Evolutionary conservation across 2,797 vertebrate species (phyloP), one percentile per base, ranked within the genome.

Genomic region (Hyperoplus lanceolatus): DNA sequence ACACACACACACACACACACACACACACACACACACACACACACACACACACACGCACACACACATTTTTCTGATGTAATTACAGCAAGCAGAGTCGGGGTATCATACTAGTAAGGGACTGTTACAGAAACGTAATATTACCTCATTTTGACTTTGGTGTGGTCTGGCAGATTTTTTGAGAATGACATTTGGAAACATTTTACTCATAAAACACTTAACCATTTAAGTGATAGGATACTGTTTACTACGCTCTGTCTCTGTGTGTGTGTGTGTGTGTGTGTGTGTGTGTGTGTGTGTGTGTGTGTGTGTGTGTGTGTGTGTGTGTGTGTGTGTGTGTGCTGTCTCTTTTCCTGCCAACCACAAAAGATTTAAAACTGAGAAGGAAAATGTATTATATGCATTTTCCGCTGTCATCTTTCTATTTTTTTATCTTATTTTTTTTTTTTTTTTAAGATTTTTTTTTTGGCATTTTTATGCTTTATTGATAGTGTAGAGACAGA

Each of bases 151-250:
- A 95, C 95, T 98, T 97, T 97, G 96, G 96, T 97, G 97, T 93
- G 96, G 96, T 97, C 97, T 97, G 96, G 96, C 97, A 96, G 93
- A 94, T 96, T 96, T 96, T 87, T 94, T 29, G 29, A 29, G 93
- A 93, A 93, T 96, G 97, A 97, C 96, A 99, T 98, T 98, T 98
- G 97, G 97, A 98, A 97, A 94, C 96, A 90, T 97, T 99, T 99
- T 98, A 95, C 96, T 96, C 95, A 96, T 97, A 96, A 97, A 98
- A 96, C 96, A 94, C 95, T 97, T 97, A 97, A 96, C 95, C 96
- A 92, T 97, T 97, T 96, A 97, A 97, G 95, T 96, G 96, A 97
- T 96, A 96, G 91, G 94, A 96, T 97, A 95, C 93, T 89, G 95
- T 97, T 97, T 96, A 95, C 93, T 94, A 75, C 83, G 90, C 55